phyloP scores from a whole-genome alignment of 1,140 invertebrate species.

The Propsilocerus akamusi region DNA sequence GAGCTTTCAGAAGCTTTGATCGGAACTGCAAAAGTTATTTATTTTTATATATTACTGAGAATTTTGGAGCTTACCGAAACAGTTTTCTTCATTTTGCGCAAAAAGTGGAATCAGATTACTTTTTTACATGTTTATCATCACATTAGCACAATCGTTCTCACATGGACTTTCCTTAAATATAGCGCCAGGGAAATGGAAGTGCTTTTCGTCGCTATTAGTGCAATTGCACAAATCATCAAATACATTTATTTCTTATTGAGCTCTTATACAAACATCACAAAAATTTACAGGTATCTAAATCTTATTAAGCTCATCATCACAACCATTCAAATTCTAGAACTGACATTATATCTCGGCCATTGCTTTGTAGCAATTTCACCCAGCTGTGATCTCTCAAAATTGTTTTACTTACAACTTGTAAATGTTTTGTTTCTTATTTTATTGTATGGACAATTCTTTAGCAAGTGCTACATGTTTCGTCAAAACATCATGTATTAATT shows the following conservation, averaged over 20 bases:
- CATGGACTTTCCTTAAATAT: slow-evolving; percentile 44
- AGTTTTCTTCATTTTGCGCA: slow-evolving; percentile 71
- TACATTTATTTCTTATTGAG: slow-evolving; percentile 45
- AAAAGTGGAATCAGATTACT: slow-evolving; percentile 66
- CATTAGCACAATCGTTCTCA: slow-evolving; percentile 47
- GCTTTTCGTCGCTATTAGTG: slow-evolving; percentile 23
- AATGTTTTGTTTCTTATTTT: background rate
- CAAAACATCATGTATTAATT: no score
- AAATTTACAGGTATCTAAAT: background rate
- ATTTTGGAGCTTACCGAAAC: slow-evolving; percentile 49
- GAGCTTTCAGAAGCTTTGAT: background rate
- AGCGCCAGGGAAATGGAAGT: background rate
- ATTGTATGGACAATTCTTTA: slow-evolving; percentile 1
- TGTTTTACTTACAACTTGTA: background rate
- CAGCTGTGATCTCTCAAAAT: background rate
- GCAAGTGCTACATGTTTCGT: slow-evolving; percentile 12
- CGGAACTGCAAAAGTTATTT: slow-evolving; percentile 32
- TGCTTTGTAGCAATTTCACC: background rate
- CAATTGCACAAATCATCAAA: slow-evolving; percentile 43
- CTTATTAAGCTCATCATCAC: background rate
- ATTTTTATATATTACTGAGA: slow-evolving; percentile 45
- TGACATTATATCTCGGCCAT: background rate
- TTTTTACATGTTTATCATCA: slow-evolving; percentile 83
- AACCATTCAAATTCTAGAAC: background rate
- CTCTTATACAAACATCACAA: slow-evolving; percentile 20